phyloP scores from a whole-genome alignment of 2,797 vertebrate genomes.

The Lophotriccus pileatus region DNA sequence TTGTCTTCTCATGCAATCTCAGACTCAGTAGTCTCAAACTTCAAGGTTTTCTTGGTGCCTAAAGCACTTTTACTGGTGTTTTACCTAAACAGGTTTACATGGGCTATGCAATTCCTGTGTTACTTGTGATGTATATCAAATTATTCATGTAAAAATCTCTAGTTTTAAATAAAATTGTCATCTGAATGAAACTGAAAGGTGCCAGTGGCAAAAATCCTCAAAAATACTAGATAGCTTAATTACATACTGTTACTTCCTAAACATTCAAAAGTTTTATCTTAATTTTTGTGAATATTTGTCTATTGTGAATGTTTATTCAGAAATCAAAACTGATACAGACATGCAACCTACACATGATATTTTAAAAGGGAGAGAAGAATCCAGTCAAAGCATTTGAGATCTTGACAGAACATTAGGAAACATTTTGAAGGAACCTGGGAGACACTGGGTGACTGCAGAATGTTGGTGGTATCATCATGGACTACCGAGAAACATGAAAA shows the following conservation, averaged over 20 bases:
- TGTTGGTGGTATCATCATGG: fast-evolving
- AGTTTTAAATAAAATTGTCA: neutral
- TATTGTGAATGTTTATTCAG: neutral
- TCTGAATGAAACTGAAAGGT: neutral
- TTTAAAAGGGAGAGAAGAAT: neutral
- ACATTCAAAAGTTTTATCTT: neutral
- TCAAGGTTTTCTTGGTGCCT: neutral
- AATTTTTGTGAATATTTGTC: neutral
- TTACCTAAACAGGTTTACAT: neutral
- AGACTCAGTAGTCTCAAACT: neutral
- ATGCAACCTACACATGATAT: neutral
- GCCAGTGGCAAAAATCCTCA: neutral
- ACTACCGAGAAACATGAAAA: neutral
- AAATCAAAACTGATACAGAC: neutral
- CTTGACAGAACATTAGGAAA: neutral
- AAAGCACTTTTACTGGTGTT: neutral
- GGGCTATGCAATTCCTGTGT: neutral
- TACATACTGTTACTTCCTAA: neutral
- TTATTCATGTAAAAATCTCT: neutral
- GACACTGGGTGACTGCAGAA: neutral
- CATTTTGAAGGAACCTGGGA: neutral
- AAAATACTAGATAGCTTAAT: neutral
- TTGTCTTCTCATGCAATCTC: neutral
- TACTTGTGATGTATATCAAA: neutral
- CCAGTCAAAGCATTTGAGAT: neutral